phyloP scores from a whole-genome alignment of 1,140 invertebrate genomes.

The Telenomus remus region DNA sequence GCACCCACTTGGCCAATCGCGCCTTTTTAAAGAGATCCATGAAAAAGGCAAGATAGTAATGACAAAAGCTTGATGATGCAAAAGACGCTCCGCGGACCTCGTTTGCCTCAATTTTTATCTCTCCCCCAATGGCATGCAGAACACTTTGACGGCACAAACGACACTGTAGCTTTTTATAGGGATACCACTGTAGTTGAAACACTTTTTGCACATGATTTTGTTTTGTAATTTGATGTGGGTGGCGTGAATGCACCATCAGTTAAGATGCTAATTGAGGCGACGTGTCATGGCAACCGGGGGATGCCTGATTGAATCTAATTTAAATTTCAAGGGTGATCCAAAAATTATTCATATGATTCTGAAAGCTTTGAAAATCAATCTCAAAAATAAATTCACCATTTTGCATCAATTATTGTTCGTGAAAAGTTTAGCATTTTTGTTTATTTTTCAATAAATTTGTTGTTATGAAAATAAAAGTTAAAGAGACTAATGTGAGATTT shows the following conservation, averaged over 20 bases:
- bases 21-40: conserved; percentile 38
- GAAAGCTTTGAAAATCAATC: too few relatives aligned
- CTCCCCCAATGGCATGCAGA: conserved; percentile 10
- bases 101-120: conserved; percentile 50
- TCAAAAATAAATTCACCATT: too few relatives aligned
- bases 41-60: conserved; percentile 42
- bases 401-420: too few relatives aligned
- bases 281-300: conserved; percentile 18
- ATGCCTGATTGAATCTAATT: conserved; percentile 31
- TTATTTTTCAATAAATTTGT: too few relatives aligned
- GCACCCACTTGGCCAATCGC: conserved; percentile 57
- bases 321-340: conserved; percentile 13
- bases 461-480: too few relatives aligned
- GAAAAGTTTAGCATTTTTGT: too few relatives aligned
- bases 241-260: conserved; percentile 28
- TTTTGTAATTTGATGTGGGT: conserved; percentile 36
- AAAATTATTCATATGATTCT: conserved; percentile 1
- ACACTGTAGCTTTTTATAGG: conserved; percentile 1
- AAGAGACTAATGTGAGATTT: too few relatives aligned
- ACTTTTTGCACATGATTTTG: conserved; percentile 37
- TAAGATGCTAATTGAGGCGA: conserved; percentile 36
- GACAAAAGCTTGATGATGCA: conserved; percentile 31
- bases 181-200: conserved; percentile 35
- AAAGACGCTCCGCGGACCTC: conserved; percentile 26
- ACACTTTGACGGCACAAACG: conserved; percentile 17